Percentiles rank a stretch among this genome's conserved stretches.
Evolutionary conservation across 2,113 vertebrate species (phyloP).

Genomic region (Chaetodon auriga): DNA sequence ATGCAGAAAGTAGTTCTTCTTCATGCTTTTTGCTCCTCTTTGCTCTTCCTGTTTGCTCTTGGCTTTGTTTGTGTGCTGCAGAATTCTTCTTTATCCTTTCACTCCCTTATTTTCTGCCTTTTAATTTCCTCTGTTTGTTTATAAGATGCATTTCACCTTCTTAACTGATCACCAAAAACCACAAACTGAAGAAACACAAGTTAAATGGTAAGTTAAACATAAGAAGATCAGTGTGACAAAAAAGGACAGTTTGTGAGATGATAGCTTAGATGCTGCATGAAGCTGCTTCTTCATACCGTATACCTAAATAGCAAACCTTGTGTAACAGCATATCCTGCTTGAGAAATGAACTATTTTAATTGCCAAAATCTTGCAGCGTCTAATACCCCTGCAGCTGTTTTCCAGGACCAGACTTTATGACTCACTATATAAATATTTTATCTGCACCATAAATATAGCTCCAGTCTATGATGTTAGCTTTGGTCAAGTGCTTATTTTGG

Average conservation of each 20-base stretch:
- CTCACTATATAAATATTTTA: slow-evolving; percentile 80
- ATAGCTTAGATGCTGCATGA: background rate
- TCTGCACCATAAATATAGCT: slow-evolving; percentile 76
- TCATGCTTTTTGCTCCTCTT: background rate
- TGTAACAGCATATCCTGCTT: slow-evolving; percentile 32
- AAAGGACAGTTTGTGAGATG: background rate
- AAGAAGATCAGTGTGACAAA: background rate
- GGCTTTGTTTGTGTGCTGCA: background rate
- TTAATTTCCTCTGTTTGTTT: background rate
- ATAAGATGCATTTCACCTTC: background rate
- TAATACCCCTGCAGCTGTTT: slow-evolving; percentile 72
- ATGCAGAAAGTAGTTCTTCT: background rate
- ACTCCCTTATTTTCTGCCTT: background rate
- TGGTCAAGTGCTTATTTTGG: slow-evolving; percentile 82
- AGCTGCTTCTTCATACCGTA: background rate
- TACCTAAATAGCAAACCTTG: slow-evolving; percentile 17
- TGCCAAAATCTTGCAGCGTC: slow-evolving; percentile 61
- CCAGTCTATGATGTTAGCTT: slow-evolving; percentile 73
- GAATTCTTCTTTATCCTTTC: background rate
- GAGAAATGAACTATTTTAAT: slow-evolving; percentile 56
- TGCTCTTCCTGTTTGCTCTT: background rate
- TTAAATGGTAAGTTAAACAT: background rate
- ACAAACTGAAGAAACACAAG: background rate
- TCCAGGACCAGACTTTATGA: slow-evolving; percentile 77
- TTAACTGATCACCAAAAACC: background rate